Base-by-base conservation (phyloP, 1,140 invertebrate species). In the Latrodectus geometricus region DNA sequence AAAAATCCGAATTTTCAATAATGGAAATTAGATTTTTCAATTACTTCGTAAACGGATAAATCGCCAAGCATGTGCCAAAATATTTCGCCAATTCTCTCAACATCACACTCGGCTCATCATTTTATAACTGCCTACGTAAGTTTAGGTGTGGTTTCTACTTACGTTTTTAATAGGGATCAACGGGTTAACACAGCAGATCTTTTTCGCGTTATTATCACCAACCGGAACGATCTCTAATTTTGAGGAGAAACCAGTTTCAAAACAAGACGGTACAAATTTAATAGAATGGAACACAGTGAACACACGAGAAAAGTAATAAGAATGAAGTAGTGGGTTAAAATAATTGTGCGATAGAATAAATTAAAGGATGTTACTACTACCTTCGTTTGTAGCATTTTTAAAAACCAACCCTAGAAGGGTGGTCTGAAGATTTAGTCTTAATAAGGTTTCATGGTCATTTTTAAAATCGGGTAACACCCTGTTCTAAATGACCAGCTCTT, bases 381-480 rank as follows among this genome's bases (percentile, higher is more conserved):
- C 54, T 82, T 17, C 49, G 80, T 74, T 73, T 61, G 54, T 11
- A 68, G 23, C 23, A 61, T 56, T 79, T 68, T 54, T 20, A 48
- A 9, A n/a, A 23, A 49, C 35, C 65, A 48, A 68, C 17, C 48
- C 61, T 50, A 35, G 21, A 76, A 84, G 82, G 82, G 82, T 84
- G 82, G 82, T 84, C 82, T 84, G 9, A 11, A 23, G 66, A 80
- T 80, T 80, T 80, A 35, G 79, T 81, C 68, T 81, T 84, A 84
- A 84, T 84, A 76, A 68, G 61, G 72, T 84, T 84, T 84, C 82
- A 84, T 84, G 82, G 82, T 84, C 82, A 84, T 76, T 84, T 23
- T 14, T 12, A 61, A 68, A n/a, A 35, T 35, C 52, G 11, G 82
- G 82, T 76, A 84, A 84, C 82, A 84, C 82, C 82, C 82, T 76